Percentiles rank a stretch among this genome's conserved stretches.
phyloP scores from a whole-genome alignment of 2,888 invertebrate species.

The Arge pagana region DNA sequence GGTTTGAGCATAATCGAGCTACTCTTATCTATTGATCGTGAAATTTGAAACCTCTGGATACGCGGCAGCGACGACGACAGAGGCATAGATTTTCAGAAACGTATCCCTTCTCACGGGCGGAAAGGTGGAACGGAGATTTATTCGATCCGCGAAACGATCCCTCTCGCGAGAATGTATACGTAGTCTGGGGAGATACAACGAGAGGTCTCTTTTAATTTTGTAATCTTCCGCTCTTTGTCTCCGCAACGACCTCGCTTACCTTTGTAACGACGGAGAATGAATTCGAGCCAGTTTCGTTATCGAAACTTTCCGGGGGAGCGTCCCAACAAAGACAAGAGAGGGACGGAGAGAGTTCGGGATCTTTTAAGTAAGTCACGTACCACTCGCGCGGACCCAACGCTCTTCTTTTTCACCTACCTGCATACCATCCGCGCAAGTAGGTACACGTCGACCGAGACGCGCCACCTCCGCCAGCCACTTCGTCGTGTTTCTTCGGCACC shows the following conservation, averaged over 20 bases:
- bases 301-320: no score
- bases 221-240: constrained; percentile 13
- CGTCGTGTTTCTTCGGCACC: no score
- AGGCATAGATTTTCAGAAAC: constrained; percentile 13
- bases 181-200: no score
- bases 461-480: no score
- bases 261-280: constrained; percentile 2
- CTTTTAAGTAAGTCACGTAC: not conserved
- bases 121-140: constrained; percentile 6
- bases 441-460: no score
- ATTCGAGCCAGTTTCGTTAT: not conserved
- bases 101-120: not conserved
- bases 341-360: no score
- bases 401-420: no score
- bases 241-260: constrained; percentile 2
- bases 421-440: no score
- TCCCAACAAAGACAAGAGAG: no score
- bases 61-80: constrained; percentile 10
- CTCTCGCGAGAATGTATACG: constrained; percentile 6
- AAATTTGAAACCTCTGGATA: constrained; percentile 19
- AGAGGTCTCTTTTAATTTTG: not conserved
- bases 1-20: not conserved
- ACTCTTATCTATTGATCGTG: constrained; percentile 17
- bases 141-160: constrained; percentile 12
- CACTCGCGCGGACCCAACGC: no score